A percentile compares a stretch with the other conserved stretches of the same genome.
Conservation (phyloP, 2,888 invertebrate species). For the Xestobium rufovillosum region DNA sequence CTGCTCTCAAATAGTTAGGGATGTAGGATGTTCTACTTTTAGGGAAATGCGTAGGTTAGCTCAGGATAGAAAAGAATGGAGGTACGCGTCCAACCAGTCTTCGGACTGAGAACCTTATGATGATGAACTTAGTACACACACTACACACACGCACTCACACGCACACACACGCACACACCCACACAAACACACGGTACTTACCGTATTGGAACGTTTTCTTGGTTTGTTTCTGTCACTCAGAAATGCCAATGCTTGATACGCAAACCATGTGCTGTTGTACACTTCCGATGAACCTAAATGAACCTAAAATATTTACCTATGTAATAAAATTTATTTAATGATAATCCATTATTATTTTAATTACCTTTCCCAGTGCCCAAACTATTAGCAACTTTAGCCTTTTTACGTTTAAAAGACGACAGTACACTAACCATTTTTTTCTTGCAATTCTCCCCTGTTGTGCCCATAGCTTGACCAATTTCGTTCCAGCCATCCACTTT, state of each 20-base stretch:
- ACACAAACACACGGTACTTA: too few relatives aligned
- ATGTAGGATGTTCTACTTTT: too few relatives aligned
- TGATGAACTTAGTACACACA: too few relatives aligned
- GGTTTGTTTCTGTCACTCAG: conserved; percentile 3
- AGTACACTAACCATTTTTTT: conserved; percentile 1
- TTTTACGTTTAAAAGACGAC: conserved; percentile 2
- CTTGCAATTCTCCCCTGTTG: background rate
- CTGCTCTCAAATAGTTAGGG: too few relatives aligned
- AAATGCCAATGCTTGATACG: background rate
- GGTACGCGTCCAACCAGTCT: too few relatives aligned
- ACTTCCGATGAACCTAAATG: conserved; percentile 1
- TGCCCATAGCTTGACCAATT: background rate
- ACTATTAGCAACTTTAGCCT: conserved; percentile 2
- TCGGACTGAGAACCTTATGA: too few relatives aligned
- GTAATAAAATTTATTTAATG: conserved; percentile 1
- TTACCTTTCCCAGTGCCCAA: conserved; percentile 4
- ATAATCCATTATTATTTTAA: conserved; percentile 4
- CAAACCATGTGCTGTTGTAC: conserved; percentile 3
- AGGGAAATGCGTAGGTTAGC: too few relatives aligned
- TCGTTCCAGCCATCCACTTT: background rate
- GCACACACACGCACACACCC: too few relatives aligned
- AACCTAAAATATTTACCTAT: background rate
- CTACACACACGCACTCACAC: too few relatives aligned
- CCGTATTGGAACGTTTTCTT: conserved; percentile 3
- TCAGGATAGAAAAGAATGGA: too few relatives aligned